Evolutionary conservation across 2,888 invertebrate species (phyloP), one percentile per base, ranked within the genome.

Genomic region (Myopa testacea): DNA sequence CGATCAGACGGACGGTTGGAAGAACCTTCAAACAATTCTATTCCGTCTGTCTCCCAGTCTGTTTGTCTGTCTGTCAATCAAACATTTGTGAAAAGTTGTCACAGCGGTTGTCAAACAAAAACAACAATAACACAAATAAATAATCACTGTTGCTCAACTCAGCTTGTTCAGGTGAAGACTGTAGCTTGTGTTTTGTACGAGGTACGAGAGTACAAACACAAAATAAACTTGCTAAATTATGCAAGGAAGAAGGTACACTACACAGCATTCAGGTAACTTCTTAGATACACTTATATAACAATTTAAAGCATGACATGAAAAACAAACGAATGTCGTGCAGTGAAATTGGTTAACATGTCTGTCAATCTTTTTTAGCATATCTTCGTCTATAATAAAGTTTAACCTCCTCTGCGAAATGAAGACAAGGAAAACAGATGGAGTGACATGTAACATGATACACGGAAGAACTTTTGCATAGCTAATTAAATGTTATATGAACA

Each of bases 61-160:
- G n/a, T 62, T 10, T 62, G 67, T 63, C 26, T 26, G 34, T 16
- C 74, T 65, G 74, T 74, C 74, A 74, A 74, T 74, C 75, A 68
- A 68, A 73, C 34, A 70, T 52, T 14, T 67, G 67, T 55, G 75
- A 75, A 67, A 67, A 75, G 40, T 55, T 75, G 75, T 75, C 73
- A 63, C 40, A 60, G n/a, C 4, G 19, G 63, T 34, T 63, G 16
- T 55, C 12, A 34, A 63, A 19, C 63, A 63, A 19, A 4, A 62
- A 62, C 19, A 62, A 26, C 62, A 62, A 26, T n/a, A 62, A 26
- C 62, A 62, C 1, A 45, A 45, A 8, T 45, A 10, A 45, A 45
- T 45, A 45, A 45, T 45, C 45, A 10, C 55, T 55, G 55, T 16
- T n/a, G 8, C 5, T 16, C 55, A 10, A 16, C 55, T 55, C 55